Evolutionary conservation across 2,113 vertebrate species (phyloP).

Genomic region (Willisornis vidua): DNA sequence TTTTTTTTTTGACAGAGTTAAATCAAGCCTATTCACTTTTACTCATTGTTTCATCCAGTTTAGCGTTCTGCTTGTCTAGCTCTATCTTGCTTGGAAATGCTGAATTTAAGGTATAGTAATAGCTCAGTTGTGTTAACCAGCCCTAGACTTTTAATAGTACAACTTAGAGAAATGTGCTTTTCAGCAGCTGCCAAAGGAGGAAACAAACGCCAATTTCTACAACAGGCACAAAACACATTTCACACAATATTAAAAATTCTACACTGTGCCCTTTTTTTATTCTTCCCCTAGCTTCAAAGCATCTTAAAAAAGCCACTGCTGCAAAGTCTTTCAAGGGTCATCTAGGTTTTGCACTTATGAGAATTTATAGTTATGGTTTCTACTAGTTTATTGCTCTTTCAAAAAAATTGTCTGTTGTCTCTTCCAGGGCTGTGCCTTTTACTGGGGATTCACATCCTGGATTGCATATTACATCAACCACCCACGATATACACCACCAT

Average conservation of each 20-base stretch:
- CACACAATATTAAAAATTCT: neutral
- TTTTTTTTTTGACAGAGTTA: neutral
- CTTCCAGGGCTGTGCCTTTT: slow-evolving; percentile 79
- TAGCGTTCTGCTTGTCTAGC: neutral
- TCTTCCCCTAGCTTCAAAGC: neutral
- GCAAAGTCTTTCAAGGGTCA: neutral
- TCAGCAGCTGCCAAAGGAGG: neutral
- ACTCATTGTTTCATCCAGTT: neutral
- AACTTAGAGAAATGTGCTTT: neutral
- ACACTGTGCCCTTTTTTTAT: rapidly evolving
- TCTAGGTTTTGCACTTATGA: neutral
- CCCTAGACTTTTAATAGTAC: neutral
- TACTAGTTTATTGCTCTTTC: neutral
- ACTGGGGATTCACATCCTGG: slow-evolving; percentile 80
- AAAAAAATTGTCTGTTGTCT: neutral
- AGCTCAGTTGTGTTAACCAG: neutral
- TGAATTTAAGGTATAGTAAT: neutral
- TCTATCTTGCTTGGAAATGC: neutral
- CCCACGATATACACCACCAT: slow-evolving; percentile 78
- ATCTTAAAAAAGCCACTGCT: neutral
- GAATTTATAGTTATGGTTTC: neutral
- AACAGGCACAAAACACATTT: neutral
- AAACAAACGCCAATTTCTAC: neutral
- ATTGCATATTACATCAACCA: slow-evolving; percentile 84
- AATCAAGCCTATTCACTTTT: neutral